Percentiles rank a stretch among this genome's conserved stretches.
Conservation (phyloP, 2,888 invertebrate genomes). For the Lithophane ornitopus region DNA sequence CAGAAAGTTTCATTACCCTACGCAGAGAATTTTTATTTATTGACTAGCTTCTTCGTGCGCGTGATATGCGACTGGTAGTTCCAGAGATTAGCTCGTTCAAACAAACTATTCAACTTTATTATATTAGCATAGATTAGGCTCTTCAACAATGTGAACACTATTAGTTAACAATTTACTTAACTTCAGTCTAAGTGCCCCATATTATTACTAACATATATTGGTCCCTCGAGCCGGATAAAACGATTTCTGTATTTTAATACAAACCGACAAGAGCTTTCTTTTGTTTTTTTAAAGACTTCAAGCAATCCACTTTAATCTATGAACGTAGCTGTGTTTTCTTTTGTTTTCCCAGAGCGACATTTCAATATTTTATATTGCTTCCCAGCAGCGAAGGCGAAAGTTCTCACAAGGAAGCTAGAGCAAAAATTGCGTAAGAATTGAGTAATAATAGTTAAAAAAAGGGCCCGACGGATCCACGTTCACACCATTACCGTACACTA, state of each 20-base stretch:
- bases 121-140: neutral
- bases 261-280: neutral
- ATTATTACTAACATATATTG: neutral
- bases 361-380: slow-evolving; percentile 9
- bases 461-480: neutral
- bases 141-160: neutral
- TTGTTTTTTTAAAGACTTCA: neutral
- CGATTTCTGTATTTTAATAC: neutral
- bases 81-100: too few relatives aligned
- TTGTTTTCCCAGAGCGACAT: neutral
- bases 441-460: slow-evolving; percentile 15
- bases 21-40: neutral
- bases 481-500: neutral
- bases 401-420: slow-evolving; percentile 5
- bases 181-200: neutral
- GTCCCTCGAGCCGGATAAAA: slow-evolving; percentile 20
- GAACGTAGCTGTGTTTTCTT: neutral
- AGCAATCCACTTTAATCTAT: neutral
- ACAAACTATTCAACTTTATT: too few relatives aligned
- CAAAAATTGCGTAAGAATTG: neutral
- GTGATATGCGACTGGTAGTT: too few relatives aligned
- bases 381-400: neutral
- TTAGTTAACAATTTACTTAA: neutral
- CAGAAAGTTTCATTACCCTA: neutral
- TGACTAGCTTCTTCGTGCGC: too few relatives aligned